Evolutionary conservation across 2,797 vertebrate genomes (phyloP).

Genomic region (Cercopithecus hamlyni): DNA sequence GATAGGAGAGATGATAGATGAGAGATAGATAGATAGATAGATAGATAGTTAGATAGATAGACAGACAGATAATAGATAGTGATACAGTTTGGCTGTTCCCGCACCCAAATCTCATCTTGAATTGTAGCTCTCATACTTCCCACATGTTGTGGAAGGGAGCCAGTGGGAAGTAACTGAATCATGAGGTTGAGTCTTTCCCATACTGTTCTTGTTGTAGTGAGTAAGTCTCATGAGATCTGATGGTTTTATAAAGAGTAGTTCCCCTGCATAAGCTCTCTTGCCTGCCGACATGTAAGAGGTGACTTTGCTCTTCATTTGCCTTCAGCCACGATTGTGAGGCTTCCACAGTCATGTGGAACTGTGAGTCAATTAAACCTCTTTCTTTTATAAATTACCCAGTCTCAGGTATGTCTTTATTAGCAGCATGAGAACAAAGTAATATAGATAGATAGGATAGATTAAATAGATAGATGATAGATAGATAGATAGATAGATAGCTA

Average conservation of each 20-base stretch:
- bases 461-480: no score
- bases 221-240: not conserved
- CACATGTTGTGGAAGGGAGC: not conserved
- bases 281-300: not conserved
- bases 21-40: no score
- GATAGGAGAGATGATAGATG: not conserved
- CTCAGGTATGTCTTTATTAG: not conserved
- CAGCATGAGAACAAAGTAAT: not conserved
- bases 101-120: not conserved
- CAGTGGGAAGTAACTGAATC: not conserved
- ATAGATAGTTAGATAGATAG: rapidly evolving
- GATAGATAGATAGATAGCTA: no score
- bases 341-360: not conserved
- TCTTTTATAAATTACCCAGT: not conserved
- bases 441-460: not conserved
- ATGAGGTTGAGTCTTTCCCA: not conserved
- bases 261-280: not conserved
- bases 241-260: not conserved
- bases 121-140: not conserved
- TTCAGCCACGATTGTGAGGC: not conserved
- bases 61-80: not conserved
- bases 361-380: not conserved
- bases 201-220: not conserved
- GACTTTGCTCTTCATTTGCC: not conserved
- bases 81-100: not conserved